A percentile compares a stretch with the other conserved stretches of the same genome.
Evolutionary conservation across 2,888 invertebrate genomes (phyloP).

Genomic region (Nasonovia ribisnigri): DNA sequence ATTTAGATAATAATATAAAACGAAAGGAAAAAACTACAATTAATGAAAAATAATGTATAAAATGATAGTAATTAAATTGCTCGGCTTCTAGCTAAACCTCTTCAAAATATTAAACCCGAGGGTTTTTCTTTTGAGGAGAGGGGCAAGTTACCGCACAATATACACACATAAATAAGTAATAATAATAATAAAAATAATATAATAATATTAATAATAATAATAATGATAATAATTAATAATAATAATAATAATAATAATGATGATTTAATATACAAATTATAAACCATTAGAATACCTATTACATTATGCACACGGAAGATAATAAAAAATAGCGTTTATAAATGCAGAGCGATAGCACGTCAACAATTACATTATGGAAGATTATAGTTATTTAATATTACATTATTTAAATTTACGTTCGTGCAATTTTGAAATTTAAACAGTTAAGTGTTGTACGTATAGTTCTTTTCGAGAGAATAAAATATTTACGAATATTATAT

Average conservation of each 20-base stretch:
- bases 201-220: neutral
- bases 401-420: neutral
- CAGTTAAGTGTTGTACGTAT: conserved; percentile 13
- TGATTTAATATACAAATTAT: neutral
- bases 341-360: neutral
- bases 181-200: conserved; percentile 24
- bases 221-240: neutral
- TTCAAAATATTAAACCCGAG: conserved; percentile 17
- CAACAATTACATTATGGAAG: neutral
- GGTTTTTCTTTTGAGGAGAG: neutral
- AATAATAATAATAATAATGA: neutral
- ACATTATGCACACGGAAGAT: conserved; percentile 34
- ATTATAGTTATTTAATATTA: neutral
- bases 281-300: conserved; percentile 23
- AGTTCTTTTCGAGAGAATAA: conserved; percentile 28
- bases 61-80: conserved; percentile 28
- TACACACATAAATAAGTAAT: conserved; percentile 22
- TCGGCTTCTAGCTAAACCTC: neutral
- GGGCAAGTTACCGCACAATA: conserved; percentile 43
- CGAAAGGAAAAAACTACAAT: conserved; percentile 15
- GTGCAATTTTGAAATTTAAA: conserved; percentile 10
- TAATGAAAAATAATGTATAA: conserved; percentile 1
- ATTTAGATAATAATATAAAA: conserved; percentile 10
- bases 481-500: conserved; percentile 38
- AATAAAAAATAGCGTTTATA: conserved; percentile 25